Percentiles rank a stretch among this genome's conserved stretches.
phyloP scores from a whole-genome alignment of 2,797 vertebrate genomes.

The Chloroceryle inda region DNA sequence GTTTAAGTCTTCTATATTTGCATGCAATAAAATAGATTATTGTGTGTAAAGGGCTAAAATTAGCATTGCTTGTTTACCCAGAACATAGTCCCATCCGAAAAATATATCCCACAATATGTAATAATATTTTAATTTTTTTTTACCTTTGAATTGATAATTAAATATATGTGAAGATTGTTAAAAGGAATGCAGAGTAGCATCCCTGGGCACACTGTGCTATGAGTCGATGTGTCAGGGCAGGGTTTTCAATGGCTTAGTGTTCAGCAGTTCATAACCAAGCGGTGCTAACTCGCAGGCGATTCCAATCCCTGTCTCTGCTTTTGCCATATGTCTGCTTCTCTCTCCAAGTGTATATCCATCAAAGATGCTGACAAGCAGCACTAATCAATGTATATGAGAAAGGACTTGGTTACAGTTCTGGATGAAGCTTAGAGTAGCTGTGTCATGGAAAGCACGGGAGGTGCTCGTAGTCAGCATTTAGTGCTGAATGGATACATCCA shows the following conservation, averaged over 20 bases:
- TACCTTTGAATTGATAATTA: not conserved
- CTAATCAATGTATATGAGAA: not conserved
- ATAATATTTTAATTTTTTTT: not conserved
- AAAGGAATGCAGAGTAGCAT: not conserved
- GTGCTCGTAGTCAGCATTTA: not conserved
- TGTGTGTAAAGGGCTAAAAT: not conserved
- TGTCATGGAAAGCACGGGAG: not conserved
- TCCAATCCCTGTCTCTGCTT: not conserved
- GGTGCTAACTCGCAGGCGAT: not conserved
- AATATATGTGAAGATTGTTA: not conserved
- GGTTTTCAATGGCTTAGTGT: not conserved
- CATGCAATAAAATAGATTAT: not conserved
- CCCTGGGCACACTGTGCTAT: not conserved
- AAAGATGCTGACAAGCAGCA: conserved; percentile 12
- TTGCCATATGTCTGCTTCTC: conserved; percentile 6
- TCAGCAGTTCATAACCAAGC: not conserved
- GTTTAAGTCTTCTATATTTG: not conserved
- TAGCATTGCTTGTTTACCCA: not conserved
- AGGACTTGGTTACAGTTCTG: not conserved
- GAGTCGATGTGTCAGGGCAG: not conserved
- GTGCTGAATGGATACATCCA: not conserved
- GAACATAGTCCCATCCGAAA: not conserved
- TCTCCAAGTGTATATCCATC: not conserved
- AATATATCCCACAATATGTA: not conserved
- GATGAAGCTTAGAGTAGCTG: not conserved